phyloP scores from a whole-genome alignment of 1,140 invertebrate species.

The Papilio dardanus region DNA sequence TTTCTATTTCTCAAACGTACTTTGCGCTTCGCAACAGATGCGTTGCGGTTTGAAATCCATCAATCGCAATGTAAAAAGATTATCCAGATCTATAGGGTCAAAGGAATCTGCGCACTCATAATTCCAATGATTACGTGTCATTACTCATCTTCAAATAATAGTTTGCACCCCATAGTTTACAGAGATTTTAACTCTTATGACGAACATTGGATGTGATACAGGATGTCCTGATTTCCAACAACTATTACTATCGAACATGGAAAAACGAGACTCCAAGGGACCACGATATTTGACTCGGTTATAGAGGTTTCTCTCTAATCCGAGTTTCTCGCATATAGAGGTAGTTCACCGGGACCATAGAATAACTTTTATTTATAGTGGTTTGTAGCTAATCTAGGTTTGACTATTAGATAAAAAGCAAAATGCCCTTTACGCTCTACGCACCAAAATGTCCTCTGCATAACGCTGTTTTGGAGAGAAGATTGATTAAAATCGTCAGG shows the following conservation, averaged over 20 bases:
- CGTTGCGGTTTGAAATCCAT: conserved; percentile 52
- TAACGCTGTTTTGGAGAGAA: too few species aligned
- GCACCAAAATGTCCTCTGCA: too few species aligned
- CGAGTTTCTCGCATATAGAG: too few species aligned
- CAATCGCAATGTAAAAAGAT: conserved; percentile 65
- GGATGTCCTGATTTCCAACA: neutral
- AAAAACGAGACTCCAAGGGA: too few species aligned
- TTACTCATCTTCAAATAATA: conserved; percentile 80
- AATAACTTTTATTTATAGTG: too few species aligned
- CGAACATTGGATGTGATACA: conserved; percentile 46
- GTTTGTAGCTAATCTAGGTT: too few species aligned
- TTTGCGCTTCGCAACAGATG: conserved; percentile 7
- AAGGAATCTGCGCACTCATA: conserved; percentile 76
- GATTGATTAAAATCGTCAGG: neutral
- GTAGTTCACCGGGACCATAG: too few species aligned
- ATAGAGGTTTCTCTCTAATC: too few species aligned
- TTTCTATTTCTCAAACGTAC: conserved; percentile 11
- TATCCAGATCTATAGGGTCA: conserved; percentile 57
- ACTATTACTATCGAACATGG: too few species aligned
- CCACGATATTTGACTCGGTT: too few species aligned
- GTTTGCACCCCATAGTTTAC: conserved; percentile 79
- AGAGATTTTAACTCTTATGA: conserved; percentile 62
- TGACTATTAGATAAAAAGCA: too few species aligned
- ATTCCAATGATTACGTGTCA: conserved; percentile 71
- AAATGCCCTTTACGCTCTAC: too few species aligned